Percentiles rank a stretch among this genome's conserved stretches.
These are phyloP conservation scores for Ifrita kowaldi DNA, from an alignment of 2,113 vertebrate genomes.

Conservation along the genomic window DNA sequence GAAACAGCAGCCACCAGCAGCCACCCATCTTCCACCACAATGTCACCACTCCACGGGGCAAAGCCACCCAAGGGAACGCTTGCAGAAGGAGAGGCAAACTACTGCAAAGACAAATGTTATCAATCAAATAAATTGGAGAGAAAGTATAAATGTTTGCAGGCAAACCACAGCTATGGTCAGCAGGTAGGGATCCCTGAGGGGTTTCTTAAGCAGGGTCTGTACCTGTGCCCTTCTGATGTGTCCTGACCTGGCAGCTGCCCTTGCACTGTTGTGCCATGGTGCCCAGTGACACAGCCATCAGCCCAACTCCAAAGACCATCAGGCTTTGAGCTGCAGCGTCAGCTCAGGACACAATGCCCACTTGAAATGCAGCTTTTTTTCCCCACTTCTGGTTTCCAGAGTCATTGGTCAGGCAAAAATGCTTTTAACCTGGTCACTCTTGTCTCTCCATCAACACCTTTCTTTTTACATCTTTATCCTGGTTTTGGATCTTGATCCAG, in stretches of 20 bases:
- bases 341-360: neutral
- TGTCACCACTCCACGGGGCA: neutral
- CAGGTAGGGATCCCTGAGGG: neutral
- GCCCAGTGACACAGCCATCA: neutral
- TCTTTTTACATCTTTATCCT: neutral
- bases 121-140: neutral
- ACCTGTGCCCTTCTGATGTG: neutral
- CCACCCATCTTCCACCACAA: neutral
- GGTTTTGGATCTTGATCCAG: neutral
- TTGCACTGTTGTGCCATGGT: fast-evolving
- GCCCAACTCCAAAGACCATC: neutral
- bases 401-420: neutral
- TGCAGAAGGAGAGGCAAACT: neutral
- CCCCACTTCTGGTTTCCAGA: neutral
- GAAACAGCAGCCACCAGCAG: neutral
- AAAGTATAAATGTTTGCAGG: neutral
- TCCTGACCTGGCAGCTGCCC: neutral
- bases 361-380: neutral
- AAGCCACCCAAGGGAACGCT: fast-evolving
- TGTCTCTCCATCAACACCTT: neutral
- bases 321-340: neutral
- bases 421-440: neutral
- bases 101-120: neutral
- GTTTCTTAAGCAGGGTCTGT: neutral
- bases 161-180: neutral